Conservation (phyloP, 2,797 vertebrate species). For the Propithecus deckenii region DNA sequence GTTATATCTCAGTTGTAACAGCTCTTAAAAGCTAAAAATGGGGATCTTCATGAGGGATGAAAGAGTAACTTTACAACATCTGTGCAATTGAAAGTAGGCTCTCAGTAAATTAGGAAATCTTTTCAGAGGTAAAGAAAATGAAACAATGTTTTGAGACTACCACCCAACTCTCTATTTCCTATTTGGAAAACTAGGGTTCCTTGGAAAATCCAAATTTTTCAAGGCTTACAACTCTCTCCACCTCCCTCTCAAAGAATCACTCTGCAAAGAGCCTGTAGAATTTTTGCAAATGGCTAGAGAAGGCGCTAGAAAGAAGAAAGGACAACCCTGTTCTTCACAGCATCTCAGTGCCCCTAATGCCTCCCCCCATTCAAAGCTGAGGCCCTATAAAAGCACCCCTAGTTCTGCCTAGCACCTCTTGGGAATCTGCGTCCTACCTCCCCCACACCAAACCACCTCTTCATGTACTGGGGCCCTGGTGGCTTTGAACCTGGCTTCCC, state of each 20-base stretch:
- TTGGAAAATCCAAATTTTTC: background rate
- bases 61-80: conserved; percentile 26
- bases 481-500: background rate
- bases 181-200: conserved; percentile 19
- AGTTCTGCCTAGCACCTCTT: background rate
- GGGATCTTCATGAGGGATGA: background rate
- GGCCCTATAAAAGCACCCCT: background rate
- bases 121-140: conserved; percentile 38
- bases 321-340: background rate
- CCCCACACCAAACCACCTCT: background rate
- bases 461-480: background rate
- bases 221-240: background rate
- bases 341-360: background rate
- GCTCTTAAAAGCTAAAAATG: conserved; percentile 65
- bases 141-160: conserved; percentile 15
- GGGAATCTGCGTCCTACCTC: background rate
- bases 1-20: conserved; percentile 31
- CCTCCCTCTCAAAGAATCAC: background rate
- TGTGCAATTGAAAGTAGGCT: background rate
- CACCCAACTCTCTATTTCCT: background rate
- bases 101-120: conserved; percentile 35
- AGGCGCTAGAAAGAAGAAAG: background rate
- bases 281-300: background rate
- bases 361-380: background rate
- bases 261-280: background rate